These are phyloP conservation scores for Ornithoptera alexandrae DNA, from an alignment of 2,888 invertebrate species.

Conservation along the genomic window DNA sequence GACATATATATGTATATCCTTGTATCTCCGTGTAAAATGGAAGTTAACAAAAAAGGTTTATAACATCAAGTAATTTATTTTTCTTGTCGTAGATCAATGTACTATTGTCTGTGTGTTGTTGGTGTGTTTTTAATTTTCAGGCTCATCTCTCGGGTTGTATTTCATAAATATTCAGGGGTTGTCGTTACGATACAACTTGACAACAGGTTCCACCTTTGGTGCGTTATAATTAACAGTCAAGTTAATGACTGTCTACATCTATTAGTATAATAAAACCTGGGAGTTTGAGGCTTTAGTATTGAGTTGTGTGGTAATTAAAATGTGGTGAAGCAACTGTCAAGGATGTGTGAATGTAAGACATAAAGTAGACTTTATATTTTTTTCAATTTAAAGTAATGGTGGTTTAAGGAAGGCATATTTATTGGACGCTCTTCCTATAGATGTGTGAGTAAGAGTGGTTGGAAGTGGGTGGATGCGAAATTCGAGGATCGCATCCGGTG, in stretches of 20 bases:
- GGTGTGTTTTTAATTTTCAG: neutral
- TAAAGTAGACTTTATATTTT: too few species aligned
- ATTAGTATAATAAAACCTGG: neutral
- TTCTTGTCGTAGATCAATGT: neutral
- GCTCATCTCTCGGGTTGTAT: neutral
- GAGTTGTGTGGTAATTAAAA: constrained; percentile 1
- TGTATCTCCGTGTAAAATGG: too few species aligned
- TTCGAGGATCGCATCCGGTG: too few species aligned
- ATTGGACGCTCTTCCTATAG: too few species aligned
- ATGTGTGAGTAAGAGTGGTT: too few species aligned
- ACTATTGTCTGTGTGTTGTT: neutral
- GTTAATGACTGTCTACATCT: neutral
- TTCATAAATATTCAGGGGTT: neutral
- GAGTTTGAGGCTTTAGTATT: neutral
- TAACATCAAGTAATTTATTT: too few species aligned
- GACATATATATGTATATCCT: too few species aligned
- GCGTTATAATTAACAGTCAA: neutral
- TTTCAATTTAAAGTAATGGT: too few species aligned
- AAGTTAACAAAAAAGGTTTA: too few species aligned
- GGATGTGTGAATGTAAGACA: neutral
- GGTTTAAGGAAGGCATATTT: too few species aligned
- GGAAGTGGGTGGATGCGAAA: too few species aligned
- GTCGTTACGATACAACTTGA: neutral
- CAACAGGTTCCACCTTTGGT: neutral
- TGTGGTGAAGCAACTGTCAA: neutral